These are phyloP conservation scores for Pelobates cultripes DNA, from an alignment of 2,797 vertebrate species.

Conservation along the genomic window DNA sequence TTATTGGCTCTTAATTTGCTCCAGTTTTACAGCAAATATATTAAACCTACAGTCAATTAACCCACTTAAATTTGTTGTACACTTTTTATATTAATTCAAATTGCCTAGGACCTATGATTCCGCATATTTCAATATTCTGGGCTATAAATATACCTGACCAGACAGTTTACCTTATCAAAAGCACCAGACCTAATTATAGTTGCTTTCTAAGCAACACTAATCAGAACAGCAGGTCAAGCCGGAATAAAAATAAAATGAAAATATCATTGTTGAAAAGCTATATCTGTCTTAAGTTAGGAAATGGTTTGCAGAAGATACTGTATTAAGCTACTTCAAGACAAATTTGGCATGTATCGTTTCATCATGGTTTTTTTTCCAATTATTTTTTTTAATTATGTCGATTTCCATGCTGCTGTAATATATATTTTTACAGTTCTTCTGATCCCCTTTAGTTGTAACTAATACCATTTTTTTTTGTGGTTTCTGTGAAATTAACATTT, in stretches of 20 bases:
- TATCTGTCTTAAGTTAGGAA: background rate
- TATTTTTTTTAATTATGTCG: too few relatives aligned
- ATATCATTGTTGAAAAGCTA: background rate
- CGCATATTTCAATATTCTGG: background rate
- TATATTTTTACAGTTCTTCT: too few relatives aligned
- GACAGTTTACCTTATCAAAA: background rate
- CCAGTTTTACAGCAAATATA: background rate
- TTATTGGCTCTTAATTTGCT: background rate
- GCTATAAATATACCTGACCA: background rate
- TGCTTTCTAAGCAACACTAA: background rate
- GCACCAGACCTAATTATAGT: background rate
- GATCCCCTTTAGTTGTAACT: too few relatives aligned
- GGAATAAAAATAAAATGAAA: background rate
- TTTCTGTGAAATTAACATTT: too few relatives aligned
- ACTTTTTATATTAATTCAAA: background rate
- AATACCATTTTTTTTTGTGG: too few relatives aligned
- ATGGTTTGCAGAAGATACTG: background rate
- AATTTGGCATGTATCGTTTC: too few relatives aligned
- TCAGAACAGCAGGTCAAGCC: background rate
- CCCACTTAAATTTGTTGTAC: background rate
- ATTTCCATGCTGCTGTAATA: too few relatives aligned
- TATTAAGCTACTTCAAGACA: background rate
- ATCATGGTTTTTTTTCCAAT: too few relatives aligned
- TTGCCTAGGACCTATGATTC: background rate
- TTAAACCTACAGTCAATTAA: background rate